phyloP scores from a whole-genome alignment of 2,888 invertebrate genomes.

The Metacarcinus magister region DNA sequence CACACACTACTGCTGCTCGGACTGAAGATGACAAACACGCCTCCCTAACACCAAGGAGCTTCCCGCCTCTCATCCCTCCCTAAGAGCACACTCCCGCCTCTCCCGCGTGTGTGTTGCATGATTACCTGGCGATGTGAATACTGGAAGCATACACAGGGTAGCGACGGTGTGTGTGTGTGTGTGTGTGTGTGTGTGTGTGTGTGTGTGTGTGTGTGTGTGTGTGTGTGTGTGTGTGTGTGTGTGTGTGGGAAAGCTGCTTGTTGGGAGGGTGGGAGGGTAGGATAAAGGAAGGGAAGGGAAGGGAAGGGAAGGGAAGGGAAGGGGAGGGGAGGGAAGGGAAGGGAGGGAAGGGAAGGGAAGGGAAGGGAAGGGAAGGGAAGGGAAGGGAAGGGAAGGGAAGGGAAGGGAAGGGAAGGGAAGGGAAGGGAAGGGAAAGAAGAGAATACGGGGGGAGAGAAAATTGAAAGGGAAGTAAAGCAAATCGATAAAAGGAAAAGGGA shows the following conservation, averaged over 20 bases:
- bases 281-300: background rate
- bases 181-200: background rate
- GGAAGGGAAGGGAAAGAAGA: background rate
- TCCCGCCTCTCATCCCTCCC: background rate
- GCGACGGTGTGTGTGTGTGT: background rate
- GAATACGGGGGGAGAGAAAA: background rate
- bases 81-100: background rate
- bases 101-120: background rate
- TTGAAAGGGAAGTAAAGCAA: background rate
- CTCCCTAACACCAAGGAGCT: background rate
- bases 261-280: background rate
- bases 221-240: background rate
- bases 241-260: background rate
- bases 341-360: too few relatives aligned
- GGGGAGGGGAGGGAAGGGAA: background rate
- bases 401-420: background rate
- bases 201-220: background rate
- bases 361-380: too few relatives aligned
- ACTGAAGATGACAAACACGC: background rate
- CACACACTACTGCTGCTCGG: too few relatives aligned
- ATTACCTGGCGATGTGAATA: background rate
- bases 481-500: background rate
- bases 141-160: background rate
- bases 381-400: too few relatives aligned
- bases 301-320: background rate